These are phyloP conservation scores for Sphinx pinastri DNA, from an alignment of 2,888 invertebrate species.

Conservation along the genomic window DNA sequence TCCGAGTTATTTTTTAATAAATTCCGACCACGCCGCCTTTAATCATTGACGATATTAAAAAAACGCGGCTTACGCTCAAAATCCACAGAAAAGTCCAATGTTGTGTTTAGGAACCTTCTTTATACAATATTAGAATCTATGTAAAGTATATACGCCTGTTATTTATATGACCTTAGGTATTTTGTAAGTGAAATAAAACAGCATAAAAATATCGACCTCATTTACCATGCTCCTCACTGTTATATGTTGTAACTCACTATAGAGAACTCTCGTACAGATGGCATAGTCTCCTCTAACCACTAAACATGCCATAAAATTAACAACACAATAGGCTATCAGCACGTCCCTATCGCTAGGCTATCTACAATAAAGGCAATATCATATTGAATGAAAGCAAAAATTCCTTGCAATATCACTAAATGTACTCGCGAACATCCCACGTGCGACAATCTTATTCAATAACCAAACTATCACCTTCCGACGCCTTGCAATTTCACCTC, in stretches of 20 bases:
- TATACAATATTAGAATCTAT: not conserved
- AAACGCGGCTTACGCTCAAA: conserved; percentile 21
- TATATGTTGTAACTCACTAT: not conserved
- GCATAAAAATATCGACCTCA: too few species aligned
- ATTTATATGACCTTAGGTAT: too few species aligned
- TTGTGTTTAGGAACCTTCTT: not conserved
- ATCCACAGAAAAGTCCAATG: not conserved
- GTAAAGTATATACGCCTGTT: not conserved
- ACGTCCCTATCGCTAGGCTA: not conserved
- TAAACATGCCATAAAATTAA: not conserved
- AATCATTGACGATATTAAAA: conserved; percentile 63
- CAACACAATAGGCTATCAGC: not conserved
- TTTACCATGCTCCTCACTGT: too few species aligned
- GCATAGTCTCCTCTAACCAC: too few species aligned
- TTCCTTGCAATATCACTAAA: conserved; percentile 7
- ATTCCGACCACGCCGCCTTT: conserved; percentile 41
- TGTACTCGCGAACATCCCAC: not conserved
- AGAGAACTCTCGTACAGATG: not conserved
- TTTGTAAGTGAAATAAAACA: too few species aligned
- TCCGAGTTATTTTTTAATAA: conserved; percentile 66
- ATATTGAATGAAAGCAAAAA: not conserved
- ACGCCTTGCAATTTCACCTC: conserved; percentile 10
- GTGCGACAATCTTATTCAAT: conserved; percentile 21
- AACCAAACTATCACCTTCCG: conserved; percentile 21
- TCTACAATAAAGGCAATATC: not conserved